Evolutionary conservation across 2,888 invertebrate species (phyloP), one percentile per base, ranked within the genome.

Genomic region (Allacma fusca): DNA sequence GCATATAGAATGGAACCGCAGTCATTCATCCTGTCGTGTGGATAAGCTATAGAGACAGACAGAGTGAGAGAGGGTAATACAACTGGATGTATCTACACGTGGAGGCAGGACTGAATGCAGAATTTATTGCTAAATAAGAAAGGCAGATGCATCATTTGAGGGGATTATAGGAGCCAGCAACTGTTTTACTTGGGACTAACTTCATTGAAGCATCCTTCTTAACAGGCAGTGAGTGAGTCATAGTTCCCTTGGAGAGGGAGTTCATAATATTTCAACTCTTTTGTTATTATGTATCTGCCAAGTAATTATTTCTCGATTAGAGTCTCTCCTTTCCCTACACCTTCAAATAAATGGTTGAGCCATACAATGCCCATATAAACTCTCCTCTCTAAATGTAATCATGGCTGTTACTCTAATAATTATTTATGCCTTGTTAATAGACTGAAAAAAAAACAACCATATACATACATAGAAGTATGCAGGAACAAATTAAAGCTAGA

Each of bases 51-150:
- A n/a, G n/a, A n/a, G n/a, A n/a, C n/a, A n/a, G n/a, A n/a, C n/a
- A n/a, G n/a, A 4, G 5, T 12, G 62, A 62, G 62, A 21, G 23
- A 24, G 62, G 26, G 23, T 24, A 26, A 21, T n/a, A n/a, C n/a
- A n/a, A n/a, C n/a, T n/a, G n/a, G n/a, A n/a, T 7, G 1, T 23
- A 62, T 23, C 1, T 26, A 62, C 2, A 62, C 23, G 62, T 24
- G 23, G 62, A 62, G 62, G 2, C 9, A 62, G 26, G 24, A 26
- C 9, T 29, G 29, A 21, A 59, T 57, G 59, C 59, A 72, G 19
- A 72, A 72, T 72, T 72, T 72, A 72, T 72, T 28, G 40, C 73
- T 62, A 28, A n/a, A 74, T 74, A 74, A 28, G 64, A n/a, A 62
- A 74, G 73, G 62, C 73, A 74, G 73, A 74, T 65, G 73, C 40